Evolutionary conservation across 2,888 invertebrate species (phyloP).

Genomic region (Amphimallon solstitiale): DNA sequence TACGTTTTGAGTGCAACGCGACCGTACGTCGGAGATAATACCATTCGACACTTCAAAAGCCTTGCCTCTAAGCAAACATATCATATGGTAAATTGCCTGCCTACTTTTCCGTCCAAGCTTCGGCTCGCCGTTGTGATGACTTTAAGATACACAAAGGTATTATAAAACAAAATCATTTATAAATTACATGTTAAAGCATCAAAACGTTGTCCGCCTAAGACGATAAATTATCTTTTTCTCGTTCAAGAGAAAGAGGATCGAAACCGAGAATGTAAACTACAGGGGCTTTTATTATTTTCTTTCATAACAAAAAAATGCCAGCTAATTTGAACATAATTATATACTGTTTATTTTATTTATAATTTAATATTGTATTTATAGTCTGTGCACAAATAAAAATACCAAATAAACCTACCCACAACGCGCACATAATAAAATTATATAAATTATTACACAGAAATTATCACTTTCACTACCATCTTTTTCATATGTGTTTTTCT

Average conservation of each 20-base stretch:
- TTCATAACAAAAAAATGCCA: slow-evolving; percentile 45
- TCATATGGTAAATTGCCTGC: slow-evolving; percentile 64
- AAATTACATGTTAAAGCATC: slow-evolving; percentile 64
- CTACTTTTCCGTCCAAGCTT: slow-evolving; percentile 49
- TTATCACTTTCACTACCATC: slow-evolving; percentile 13
- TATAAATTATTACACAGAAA: slow-evolving; percentile 31
- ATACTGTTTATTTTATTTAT: slow-evolving; percentile 49
- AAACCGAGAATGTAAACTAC: slow-evolving; percentile 46
- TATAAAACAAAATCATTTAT: slow-evolving; percentile 64
- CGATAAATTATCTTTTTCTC: slow-evolving; percentile 62
- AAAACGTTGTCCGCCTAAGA: slow-evolving; percentile 63
- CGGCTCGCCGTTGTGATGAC: slow-evolving; percentile 56
- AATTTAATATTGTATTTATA: slow-evolving; percentile 45
- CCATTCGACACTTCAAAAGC: slow-evolving; percentile 54
- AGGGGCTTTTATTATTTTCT: slow-evolving; percentile 45
- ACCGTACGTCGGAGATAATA: slow-evolving; percentile 46
- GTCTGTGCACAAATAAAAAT: slow-evolving; percentile 31
- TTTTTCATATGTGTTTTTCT: neutral
- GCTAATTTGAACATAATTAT: slow-evolving; percentile 49
- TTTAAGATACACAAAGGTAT: slow-evolving; percentile 62
- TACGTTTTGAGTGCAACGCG: neutral
- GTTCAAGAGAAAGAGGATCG: slow-evolving; percentile 37
- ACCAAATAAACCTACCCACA: slow-evolving; percentile 19
- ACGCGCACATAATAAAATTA: slow-evolving; percentile 32
- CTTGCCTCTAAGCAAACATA: slow-evolving; percentile 65